Evolutionary conservation across 2,113 vertebrate species (phyloP), one percentile per base, ranked within the genome.

Genomic region (Pterophyllum scalare): DNA sequence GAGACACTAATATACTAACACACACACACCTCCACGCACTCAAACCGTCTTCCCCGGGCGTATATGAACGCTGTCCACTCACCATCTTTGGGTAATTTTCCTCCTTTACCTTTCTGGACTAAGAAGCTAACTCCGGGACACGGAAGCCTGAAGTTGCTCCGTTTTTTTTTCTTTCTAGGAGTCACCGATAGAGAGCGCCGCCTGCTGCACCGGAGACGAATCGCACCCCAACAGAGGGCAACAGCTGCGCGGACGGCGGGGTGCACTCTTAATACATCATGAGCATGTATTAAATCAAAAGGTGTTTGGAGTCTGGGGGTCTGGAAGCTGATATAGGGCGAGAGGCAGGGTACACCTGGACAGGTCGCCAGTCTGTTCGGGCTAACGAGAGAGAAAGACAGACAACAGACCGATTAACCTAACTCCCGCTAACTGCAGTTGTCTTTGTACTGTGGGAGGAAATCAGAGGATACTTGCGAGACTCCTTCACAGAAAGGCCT

Each of bases 51-150:
- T 2, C 1, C 2, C 7, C 2, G 1, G 0, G 0, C 2, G 1
- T 0, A 28, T 28, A 90, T 88, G 2, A 2, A 20, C 0, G 1
- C 0, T 2, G 19, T 40, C 13, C 5, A 83, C 90, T 81, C 52
- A 94, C 94, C 94, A 95, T 95, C 89, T 84, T 84, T 1, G 0
- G 2, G 14, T 4, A 3, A 22, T 59, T 86, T 64, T 7, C 0
- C 26, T 7, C 14, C 5, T 52, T 56, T 76, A 85, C 80, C 78
- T 20, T 49, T 17, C 43, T 9, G 2, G 4, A 22, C 2, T 52
- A 38, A 0, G 19, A 6, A 1, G 2, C 10, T 0, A 2, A 12
- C 15, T 46, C 5, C 5, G 0, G 0, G 0, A 0, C 7, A 3
- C 62, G 75, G 76, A 65, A 82, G 67, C 52, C 46, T 72, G 67